Base-by-base conservation (phyloP, 2,797 vertebrate species). In the Pangasius djambal region DNA sequence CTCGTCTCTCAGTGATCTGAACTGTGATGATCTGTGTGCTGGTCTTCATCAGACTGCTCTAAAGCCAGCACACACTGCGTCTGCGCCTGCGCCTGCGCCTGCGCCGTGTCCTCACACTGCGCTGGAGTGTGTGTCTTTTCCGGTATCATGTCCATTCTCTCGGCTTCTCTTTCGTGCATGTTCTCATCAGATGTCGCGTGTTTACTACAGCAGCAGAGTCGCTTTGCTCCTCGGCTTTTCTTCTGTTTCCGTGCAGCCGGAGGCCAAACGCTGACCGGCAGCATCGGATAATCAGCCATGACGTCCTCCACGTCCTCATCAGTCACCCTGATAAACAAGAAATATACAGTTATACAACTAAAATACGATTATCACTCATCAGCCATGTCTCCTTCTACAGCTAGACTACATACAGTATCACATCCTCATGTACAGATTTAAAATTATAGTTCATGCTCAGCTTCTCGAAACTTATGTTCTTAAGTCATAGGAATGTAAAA, bases 241-340 rank as follows among this genome's bases (percentile, higher is more conserved):
- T 83, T 83, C 70, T 85, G 90, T 85, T 85, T 91, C 48, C 52
- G 81, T 9, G 37, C 52, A 63, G 88, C 75, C 8, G 89, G 89
- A 1, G 89, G 90, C 90, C 90, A 92, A 28, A 92, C 90, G 0
- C 59, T 89, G 70, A 90, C 75, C 48, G 85, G 85, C 34, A 90
- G 55, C 72, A 59, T 67, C 22, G 63, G 79, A 7, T 83, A 37
- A 28, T 20, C 85, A 22, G 69, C 48, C 50, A 55, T 28, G 1
- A 18, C 57, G 48, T 90, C 88, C 12, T 91, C 88, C 37, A 22
- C 16, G 6, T 90, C 91, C 37, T 92, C 91, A 50, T 92, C 91
- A 16, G 77, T 25, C 44, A 86, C 75, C 78, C 91, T 92, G 79
- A 82, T 9, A 79, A 40, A 88, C 31, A 40, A 40, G 0, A 75